Evolutionary conservation across 2,797 vertebrate genomes (phyloP).

Genomic region (Cuculus canorus): DNA sequence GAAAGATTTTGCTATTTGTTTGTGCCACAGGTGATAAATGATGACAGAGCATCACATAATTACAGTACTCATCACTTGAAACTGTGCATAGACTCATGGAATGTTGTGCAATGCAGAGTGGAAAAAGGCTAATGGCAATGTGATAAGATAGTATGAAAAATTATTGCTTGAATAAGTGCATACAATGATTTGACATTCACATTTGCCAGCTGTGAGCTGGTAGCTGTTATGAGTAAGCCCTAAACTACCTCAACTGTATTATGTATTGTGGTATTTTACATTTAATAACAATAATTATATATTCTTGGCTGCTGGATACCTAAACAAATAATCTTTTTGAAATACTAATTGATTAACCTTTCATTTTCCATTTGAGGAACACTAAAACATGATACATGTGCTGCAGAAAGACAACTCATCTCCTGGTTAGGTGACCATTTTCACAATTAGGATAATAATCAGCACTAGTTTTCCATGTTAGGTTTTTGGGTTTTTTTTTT

Average conservation of each 20-base stretch:
- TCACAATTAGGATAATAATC: neutral
- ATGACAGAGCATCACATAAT: neutral
- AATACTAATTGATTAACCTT: neutral
- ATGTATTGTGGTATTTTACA: neutral
- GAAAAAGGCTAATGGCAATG: neutral
- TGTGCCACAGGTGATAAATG: neutral
- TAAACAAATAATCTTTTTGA: neutral
- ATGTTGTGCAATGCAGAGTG: neutral
- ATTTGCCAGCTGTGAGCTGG: neutral
- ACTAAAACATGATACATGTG: neutral
- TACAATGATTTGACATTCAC: neutral
- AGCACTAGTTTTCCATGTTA: neutral
- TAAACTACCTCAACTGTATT: neutral
- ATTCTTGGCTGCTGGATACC: neutral
- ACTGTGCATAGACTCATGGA: neutral
- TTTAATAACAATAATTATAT: neutral
- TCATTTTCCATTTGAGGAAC: neutral
- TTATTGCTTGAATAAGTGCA: neutral
- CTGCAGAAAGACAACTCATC: neutral
- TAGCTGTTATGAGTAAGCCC: neutral
- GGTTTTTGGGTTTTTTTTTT: neutral
- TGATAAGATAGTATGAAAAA: neutral
- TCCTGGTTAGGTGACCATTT: neutral
- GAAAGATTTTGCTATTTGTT: neutral
- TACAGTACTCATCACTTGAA: neutral